phyloP scores from a whole-genome alignment of 53 echinoderm and acorn worm genomes.

The Luidia sarsii region DNA sequence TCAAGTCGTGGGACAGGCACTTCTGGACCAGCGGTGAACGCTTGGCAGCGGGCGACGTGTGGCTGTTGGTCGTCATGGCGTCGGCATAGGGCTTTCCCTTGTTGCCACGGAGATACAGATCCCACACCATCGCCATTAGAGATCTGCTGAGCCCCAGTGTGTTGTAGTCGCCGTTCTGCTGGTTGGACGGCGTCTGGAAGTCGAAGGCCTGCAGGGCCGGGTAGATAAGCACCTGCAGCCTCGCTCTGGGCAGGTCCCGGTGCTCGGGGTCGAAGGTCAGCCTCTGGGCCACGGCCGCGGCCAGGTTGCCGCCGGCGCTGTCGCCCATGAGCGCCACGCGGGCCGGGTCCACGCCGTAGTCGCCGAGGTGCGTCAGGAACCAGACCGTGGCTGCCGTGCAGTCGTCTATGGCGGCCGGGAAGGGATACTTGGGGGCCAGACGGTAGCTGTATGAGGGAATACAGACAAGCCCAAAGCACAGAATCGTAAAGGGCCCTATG shows the following conservation, averaged over 20 bases:
- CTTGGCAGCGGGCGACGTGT: conserved; percentile 65
- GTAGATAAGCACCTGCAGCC: conserved; percentile 69
- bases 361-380: conserved; percentile 63
- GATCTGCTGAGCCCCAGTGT: conserved; percentile 14
- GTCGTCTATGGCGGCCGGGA: conserved; percentile 88
- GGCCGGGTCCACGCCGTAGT: conserved; percentile 68
- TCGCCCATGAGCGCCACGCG: conserved; percentile 82
- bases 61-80: conserved; percentile 60
- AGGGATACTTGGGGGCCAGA: conserved; percentile 68
- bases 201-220: conserved; percentile 79
- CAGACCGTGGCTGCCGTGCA: conserved; percentile 71
- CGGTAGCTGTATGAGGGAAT: conserved; percentile 70
- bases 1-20: conserved; percentile 66
- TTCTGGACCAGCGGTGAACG: conserved; percentile 47
- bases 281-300: conserved; percentile 72
- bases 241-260: conserved; percentile 53
- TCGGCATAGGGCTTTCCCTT: not conserved
- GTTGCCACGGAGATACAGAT: conserved; percentile 48
- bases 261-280: conserved; percentile 62
- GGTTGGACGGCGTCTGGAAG: conserved; percentile 78
- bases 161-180: conserved; percentile 53
- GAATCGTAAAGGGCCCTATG: too few species aligned
- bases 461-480: too few species aligned
- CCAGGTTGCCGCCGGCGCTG: conserved; percentile 89
- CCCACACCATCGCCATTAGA: conserved; percentile 7